Evolutionary conservation across 2,113 vertebrate species (phyloP), one percentile per base, ranked within the genome.

Genomic region (Amazona vittata): DNA sequence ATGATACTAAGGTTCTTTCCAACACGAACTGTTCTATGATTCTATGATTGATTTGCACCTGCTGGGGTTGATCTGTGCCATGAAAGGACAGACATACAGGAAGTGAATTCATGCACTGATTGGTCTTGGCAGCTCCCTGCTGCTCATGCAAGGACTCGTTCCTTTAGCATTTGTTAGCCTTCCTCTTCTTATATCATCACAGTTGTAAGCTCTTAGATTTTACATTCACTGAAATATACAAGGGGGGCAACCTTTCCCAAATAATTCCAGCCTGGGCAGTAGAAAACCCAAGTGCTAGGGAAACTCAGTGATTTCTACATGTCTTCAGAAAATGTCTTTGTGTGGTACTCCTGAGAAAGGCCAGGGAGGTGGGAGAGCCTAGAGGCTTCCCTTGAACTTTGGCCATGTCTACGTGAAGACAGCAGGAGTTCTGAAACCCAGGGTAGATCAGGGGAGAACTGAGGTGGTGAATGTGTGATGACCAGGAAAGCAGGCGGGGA

Each of bases 401-500:
- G 17, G 46, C 21, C 15, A 12, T 52, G 15, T 26, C 41, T 71
- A 35, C 14, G 19, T 6, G 5, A 63, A 46, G 33, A 29, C 41
- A 52, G 10, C 9, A 37, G 29, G 16, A 59, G 31, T 28, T 29
- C 60, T 79, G 43, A 64, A 44, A 64, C 6, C 15, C 7, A 29
- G 26, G 7, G 25, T n/a, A 71, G 35, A 35, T 46, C 15, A 26
- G 22, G 12, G 57, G 10, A 47, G n/a, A 64, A 77, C 55, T 33
- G 44, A 25, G 10, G 11, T 7, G 15, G 21, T 70, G 6, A 43
- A 49, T 70, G 11, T 60, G n/a, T 4, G 2, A 39, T 71, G 52
- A 43, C 19, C n/a, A 68, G 60, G 20, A 70, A n/a, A 49, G 8
- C 0, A 0, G 24, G 11, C 8, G 9, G 28, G 15, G 4, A 7